Percentiles rank a stretch among this genome's conserved stretches.
Evolutionary conservation across 2,888 invertebrate genomes (phyloP).

Genomic region (Lycophotia porphyrea): DNA sequence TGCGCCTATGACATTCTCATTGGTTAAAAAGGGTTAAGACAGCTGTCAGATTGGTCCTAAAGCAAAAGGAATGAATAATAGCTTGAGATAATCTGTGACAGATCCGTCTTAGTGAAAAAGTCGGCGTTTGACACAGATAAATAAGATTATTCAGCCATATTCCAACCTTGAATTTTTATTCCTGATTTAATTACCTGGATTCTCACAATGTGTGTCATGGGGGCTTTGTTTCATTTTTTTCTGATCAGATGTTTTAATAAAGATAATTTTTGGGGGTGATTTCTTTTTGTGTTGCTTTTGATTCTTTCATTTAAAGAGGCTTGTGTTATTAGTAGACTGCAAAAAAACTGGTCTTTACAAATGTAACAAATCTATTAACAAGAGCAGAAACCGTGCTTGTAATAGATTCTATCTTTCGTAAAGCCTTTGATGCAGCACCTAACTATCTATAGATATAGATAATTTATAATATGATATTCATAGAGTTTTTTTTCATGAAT

Average conservation of each 20-base stretch:
- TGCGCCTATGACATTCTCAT: conserved; percentile 87
- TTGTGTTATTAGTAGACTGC: background rate
- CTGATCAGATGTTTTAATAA: conserved; percentile 60
- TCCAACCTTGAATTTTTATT: conserved; percentile 82
- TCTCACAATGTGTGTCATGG: conserved; percentile 87
- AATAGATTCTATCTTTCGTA: background rate
- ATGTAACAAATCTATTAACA: background rate
- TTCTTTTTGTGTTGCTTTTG: conserved; percentile 27
- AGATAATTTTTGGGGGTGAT: conserved; percentile 27
- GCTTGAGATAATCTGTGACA: conserved; percentile 88
- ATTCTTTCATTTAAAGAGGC: background rate
- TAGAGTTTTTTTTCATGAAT: background rate
- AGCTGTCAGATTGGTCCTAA: conserved; percentile 88
- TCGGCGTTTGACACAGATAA: conserved; percentile 88
- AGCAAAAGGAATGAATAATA: conserved; percentile 88
- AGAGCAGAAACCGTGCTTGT: background rate
- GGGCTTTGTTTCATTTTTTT: conserved; percentile 70
- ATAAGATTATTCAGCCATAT: conserved; percentile 87
- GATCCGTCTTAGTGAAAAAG: conserved; percentile 89
- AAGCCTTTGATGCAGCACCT: background rate
- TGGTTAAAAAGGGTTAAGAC: conserved; percentile 90
- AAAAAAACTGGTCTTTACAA: background rate
- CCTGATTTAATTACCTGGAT: conserved; percentile 88
- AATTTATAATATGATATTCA: background rate
- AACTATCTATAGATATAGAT: background rate